Base-by-base conservation (phyloP, 2,888 invertebrate species). In the Vanessa cardui region DNA sequence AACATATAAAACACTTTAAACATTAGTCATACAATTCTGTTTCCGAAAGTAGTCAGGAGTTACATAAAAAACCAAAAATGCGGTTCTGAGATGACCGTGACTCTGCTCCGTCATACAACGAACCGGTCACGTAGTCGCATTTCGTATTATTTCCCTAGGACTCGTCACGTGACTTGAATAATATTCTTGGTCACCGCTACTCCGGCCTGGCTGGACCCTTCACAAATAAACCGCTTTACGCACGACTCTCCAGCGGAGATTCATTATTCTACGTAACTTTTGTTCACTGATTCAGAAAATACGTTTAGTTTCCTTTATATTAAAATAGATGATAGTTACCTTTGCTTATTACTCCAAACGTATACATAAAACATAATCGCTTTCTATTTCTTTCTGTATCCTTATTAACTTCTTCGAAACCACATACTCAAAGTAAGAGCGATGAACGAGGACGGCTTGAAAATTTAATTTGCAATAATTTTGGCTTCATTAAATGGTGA, bases 61-160 rank as follows among this genome's bases (percentile, higher is more conserved):
- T 54, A 58, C 44, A 62, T 49, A 68, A 67, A 71, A 76, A 76
- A 59, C 65, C 74, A 78, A 78, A 54, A 73, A 73, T 71, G 69
- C 67, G 67, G 71, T 68, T 70, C 69, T 70, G 72, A 80, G 82
- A 84, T 83, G 85, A 83, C 86, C 85, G 84, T 82, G 80, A 82
- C 79, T 83, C 83, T 85, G 83, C 84, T 85, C 79, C 83, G 86
- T 88, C 88, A 88, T 90, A 90, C 89, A 92, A 90, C 90, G 92
- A 91, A 89, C 91, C 84, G 89, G 92, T 92, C 93, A 93, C 93
- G 93, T 93, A 90, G 87, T 84, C 89, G 88, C 92, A 93, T 93
- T 93, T 91, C 92, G 91, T 92, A 92, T 93, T 93, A 93, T 93
- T 92, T 92, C 90, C 89, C 88, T 88, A 87, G 91, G 92, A 90